These are phyloP conservation scores for Oxytorus armatus DNA, from an alignment of 2,888 invertebrate genomes.

Conservation along the genomic window DNA sequence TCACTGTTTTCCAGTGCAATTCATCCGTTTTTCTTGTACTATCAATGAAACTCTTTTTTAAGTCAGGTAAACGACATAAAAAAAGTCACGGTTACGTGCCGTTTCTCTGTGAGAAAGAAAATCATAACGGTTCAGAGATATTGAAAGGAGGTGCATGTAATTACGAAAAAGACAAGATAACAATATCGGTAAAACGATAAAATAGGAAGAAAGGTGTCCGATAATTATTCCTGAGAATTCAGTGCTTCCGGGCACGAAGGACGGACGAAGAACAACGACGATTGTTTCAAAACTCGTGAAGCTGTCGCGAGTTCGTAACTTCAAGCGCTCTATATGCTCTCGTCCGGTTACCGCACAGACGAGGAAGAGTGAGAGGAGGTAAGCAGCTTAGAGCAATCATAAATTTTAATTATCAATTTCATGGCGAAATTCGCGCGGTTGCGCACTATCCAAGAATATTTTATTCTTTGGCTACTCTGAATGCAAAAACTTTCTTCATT, in stretches of 20 bases:
- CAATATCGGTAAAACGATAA: constrained; percentile 12
- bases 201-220: constrained; percentile 37
- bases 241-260: background rate
- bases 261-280: constrained; percentile 25
- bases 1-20: constrained; percentile 2
- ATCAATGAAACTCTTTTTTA: background rate
- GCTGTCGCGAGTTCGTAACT: constrained; percentile 51
- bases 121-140: background rate
- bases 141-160: constrained; percentile 10
- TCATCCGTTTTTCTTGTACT: background rate
- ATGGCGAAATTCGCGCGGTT: constrained; percentile 39
- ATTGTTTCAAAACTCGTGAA: constrained; percentile 68
- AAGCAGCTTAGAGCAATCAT: constrained; percentile 71
- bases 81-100: background rate
- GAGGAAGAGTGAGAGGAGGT: constrained; percentile 35
- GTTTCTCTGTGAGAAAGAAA: background rate
- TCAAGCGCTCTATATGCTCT: constrained; percentile 20
- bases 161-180: constrained; percentile 13
- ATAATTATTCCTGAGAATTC: constrained; percentile 67
- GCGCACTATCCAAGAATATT: constrained; percentile 10
- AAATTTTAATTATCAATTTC: constrained; percentile 78
- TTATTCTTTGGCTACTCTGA: constrained; percentile 24
- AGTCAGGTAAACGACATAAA: background rate
- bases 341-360: constrained; percentile 16
- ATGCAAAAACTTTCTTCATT: constrained; percentile 34